Evolutionary conservation across 2,888 invertebrate genomes (phyloP).

Genomic region (Scrobipalpa costella): DNA sequence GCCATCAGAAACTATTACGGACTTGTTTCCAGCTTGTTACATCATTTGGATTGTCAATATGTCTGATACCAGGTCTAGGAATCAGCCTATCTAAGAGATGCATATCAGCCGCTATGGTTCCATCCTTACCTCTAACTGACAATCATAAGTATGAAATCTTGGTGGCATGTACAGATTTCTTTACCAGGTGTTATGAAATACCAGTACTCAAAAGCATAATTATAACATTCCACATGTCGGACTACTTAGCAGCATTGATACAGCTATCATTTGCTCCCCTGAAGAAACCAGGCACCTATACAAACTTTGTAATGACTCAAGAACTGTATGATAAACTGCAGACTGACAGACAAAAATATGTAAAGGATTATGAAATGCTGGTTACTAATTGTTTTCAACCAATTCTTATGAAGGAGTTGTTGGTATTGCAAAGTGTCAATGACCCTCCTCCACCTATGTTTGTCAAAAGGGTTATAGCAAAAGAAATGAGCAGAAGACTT

Average conservation of each 20-base stretch:
- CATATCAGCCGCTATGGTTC: constrained; percentile 52
- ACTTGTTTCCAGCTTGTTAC: constrained; percentile 82
- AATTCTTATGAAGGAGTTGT: constrained; percentile 84
- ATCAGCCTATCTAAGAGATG: constrained; percentile 72
- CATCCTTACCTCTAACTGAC: constrained; percentile 61
- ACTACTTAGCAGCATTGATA: constrained; percentile 84
- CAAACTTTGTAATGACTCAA: constrained; percentile 77
- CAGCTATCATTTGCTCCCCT: constrained; percentile 86
- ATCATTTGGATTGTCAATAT: constrained; percentile 84
- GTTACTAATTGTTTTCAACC: constrained; percentile 81
- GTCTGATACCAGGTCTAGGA: constrained; percentile 85
- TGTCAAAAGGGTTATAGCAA: constrained; percentile 82
- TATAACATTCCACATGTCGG: constrained; percentile 78
- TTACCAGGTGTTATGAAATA: constrained; percentile 70
- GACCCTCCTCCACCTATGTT: constrained; percentile 81
- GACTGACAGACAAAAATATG: constrained; percentile 76
- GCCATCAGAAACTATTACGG: constrained; percentile 83
- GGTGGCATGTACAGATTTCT: constrained; percentile 71
- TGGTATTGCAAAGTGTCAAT: constrained; percentile 81
- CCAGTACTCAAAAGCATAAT: constrained; percentile 80
- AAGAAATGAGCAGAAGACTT: constrained; percentile 82
- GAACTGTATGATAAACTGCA: constrained; percentile 77
- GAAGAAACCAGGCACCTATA: constrained; percentile 78
- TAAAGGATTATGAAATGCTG: constrained; percentile 72
- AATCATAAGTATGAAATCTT: constrained; percentile 77